Evolutionary conservation across 2,888 invertebrate species (phyloP).

Genomic region (Limnephilus marmoratus): DNA sequence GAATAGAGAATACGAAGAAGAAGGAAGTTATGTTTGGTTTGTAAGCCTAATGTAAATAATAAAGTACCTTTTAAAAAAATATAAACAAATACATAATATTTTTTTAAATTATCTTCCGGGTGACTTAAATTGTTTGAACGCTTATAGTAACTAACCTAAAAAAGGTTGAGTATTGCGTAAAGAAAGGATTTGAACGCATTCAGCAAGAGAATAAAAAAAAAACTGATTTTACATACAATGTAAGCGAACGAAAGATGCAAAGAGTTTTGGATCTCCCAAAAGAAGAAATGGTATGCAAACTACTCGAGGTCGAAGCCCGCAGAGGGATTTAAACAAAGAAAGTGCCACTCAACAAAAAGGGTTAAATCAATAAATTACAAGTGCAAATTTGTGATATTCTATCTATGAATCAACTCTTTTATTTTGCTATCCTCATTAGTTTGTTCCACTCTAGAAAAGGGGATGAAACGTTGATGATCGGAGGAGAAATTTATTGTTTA

Average conservation of each 20-base stretch:
- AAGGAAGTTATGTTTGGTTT: not conserved
- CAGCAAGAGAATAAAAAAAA: not conserved
- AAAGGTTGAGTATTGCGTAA: not conserved
- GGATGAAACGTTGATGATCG: not conserved
- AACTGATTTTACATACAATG: not conserved
- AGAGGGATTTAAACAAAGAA: not conserved
- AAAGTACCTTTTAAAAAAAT: no score
- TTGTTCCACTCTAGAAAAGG: not conserved
- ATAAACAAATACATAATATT: no score
- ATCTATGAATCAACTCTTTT: not conserved
- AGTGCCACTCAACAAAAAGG: not conserved
- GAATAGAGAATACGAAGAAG: not conserved
- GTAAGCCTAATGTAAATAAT: no score
- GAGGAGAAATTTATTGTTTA: not conserved
- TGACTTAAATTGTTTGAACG: no score
- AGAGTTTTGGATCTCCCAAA: not conserved
- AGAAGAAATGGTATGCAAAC: conserved; percentile 2
- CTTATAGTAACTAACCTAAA: not conserved
- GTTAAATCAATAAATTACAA: not conserved
- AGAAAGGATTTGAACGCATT: not conserved
- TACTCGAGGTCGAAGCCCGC: not conserved
- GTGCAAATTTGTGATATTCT: not conserved
- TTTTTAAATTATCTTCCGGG: no score
- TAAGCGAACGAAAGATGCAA: not conserved
- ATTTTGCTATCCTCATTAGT: not conserved